Percentiles rank a stretch among this genome's conserved stretches.
These are phyloP conservation scores for Ethmia dodecea DNA, from an alignment of 2,888 invertebrate genomes.

Conservation along the genomic window DNA sequence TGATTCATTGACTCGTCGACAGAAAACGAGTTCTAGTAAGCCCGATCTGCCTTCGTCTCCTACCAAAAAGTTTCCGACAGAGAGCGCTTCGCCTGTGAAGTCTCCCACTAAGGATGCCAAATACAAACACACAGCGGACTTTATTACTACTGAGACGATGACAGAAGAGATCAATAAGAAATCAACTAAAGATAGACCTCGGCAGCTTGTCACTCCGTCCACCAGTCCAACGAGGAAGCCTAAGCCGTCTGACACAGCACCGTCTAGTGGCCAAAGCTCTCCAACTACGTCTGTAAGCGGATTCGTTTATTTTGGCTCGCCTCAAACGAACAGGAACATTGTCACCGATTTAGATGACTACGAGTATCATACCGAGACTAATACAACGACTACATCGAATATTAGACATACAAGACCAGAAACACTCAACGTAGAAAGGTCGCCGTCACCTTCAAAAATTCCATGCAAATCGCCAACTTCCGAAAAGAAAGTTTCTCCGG, in stretches of 20 bases:
- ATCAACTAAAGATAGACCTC: constrained; percentile 39
- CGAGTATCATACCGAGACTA: constrained; percentile 29
- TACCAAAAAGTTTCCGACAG: constrained; percentile 31
- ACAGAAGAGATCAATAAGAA: constrained; percentile 46
- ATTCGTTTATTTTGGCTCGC: constrained; percentile 63
- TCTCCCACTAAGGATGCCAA: constrained; percentile 36
- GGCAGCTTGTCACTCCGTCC: constrained; percentile 67
- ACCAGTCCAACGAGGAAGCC: constrained; percentile 68
- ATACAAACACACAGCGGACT: constrained; percentile 43
- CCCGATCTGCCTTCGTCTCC: constrained; percentile 27
- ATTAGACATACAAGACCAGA: constrained; percentile 30
- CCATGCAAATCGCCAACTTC: constrained; percentile 61
- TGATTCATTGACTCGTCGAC: constrained; percentile 26
- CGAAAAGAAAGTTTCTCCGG: constrained; percentile 41
- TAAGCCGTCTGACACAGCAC: constrained; percentile 43
- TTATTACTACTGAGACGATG: constrained; percentile 45
- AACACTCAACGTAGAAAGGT: constrained; percentile 30
- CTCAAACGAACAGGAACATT: constrained; percentile 37
- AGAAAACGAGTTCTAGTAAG: constrained; percentile 26
- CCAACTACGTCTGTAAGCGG: constrained; percentile 77
- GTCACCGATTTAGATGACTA: constrained; percentile 58
- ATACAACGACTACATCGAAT: constrained; percentile 24
- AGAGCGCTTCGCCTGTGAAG: constrained; percentile 40
- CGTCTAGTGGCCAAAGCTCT: constrained; percentile 67
- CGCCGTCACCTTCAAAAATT: constrained; percentile 58